Evolutionary conservation across 2,113 vertebrate species (phyloP).

Genomic region (Siniperca knerii): DNA sequence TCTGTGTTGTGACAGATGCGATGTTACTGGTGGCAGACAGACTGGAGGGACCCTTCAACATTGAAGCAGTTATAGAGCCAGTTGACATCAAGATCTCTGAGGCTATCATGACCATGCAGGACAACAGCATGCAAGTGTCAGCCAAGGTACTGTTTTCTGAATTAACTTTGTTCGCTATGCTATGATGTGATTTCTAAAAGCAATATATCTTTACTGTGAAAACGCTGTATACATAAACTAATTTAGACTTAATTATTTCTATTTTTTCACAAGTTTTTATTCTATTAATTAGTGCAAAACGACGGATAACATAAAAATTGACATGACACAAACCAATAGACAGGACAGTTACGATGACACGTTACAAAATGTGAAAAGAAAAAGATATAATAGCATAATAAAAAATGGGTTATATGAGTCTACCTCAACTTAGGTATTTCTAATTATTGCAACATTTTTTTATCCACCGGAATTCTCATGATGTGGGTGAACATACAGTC

Average conservation of each 20-base stretch:
- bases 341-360: not conserved
- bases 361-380: not conserved
- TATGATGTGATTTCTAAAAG: not conserved
- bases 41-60: slow-evolving; percentile 96
- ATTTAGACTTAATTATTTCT: not conserved
- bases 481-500: not conserved
- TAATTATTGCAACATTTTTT: not conserved
- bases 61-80: slow-evolving; percentile 94
- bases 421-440: not conserved
- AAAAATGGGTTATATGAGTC: not conserved
- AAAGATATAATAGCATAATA: not conserved
- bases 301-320: not conserved
- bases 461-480: not conserved
- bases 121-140: slow-evolving; percentile 96
- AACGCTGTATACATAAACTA: not conserved
- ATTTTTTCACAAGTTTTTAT: not conserved
- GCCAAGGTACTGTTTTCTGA: slow-evolving; percentile 88
- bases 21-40: slow-evolving; percentile 97
- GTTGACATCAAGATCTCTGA: slow-evolving; percentile 98
- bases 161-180: not conserved
- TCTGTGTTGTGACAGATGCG: slow-evolving; percentile 89
- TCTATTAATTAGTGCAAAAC: not conserved
- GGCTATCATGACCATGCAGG: slow-evolving; percentile 98
- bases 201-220: not conserved
- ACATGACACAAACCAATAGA: not conserved